Base-by-base conservation (phyloP, 2,113 vertebrate species). In the Trematocara nigrifrons region DNA sequence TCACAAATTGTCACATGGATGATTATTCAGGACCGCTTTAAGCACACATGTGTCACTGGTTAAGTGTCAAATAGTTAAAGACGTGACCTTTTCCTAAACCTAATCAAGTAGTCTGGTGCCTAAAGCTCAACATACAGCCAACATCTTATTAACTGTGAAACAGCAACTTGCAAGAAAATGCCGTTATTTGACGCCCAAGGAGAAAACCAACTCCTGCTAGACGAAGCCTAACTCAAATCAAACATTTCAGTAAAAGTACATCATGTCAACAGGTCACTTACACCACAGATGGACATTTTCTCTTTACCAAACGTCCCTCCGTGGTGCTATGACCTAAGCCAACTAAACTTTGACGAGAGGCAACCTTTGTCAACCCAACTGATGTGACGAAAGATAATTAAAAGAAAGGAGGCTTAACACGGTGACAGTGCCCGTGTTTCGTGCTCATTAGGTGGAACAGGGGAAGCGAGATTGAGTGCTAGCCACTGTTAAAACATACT, bases 391-490 rank as follows among this genome's bases (percentile, higher is more conserved):
- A 26, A 38, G 57, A 76, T 86, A 76, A 90, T 88, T 74, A 89
- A 89, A 74, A 57, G 74, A 90, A 84, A 3, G 18, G 74, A 79
- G 56, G 74, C 76, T 81, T 76, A 82, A 71, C 59, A 0, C 16
- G 42, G 82, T 12, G 83, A 40, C 78, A 31, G 35, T 22, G 4
- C 57, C 76, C 6, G 20, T 71, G 80, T 80, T 69, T 76, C 49
- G 42, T 31, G 71, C 85, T 92, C 89, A 90, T 90, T 89, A 90
- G n/a, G 31, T 76, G 33, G 13, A 18, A 49, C 66, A 59, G 82
- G 82, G 64, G 53, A 81, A 81, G 40, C 35, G 1, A 80, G 51
- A 52, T 8, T 40, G 35, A 4, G 29, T 6, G 15, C 26, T 9
- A 9, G 52, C 2, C 29, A 80, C 33, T 81, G 47, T 33, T 35